Conservation (phyloP, 2,888 invertebrate genomes). For the Ganaspis brasiliensis region DNA sequence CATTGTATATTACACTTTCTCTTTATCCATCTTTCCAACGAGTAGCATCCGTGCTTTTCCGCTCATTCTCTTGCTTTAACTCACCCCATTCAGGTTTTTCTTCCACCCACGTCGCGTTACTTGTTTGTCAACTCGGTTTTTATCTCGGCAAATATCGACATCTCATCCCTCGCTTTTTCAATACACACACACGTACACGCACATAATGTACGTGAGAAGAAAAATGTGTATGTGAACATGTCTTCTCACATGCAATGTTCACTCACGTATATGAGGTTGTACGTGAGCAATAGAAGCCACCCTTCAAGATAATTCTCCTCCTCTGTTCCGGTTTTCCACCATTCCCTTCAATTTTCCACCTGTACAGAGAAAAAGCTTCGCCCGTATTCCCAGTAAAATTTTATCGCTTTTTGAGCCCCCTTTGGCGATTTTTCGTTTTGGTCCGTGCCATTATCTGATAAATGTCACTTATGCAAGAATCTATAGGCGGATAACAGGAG, state of each 20-base stretch:
- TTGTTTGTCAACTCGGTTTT: constrained; percentile 37
- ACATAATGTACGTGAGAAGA: neutral
- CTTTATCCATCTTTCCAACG: constrained; percentile 27
- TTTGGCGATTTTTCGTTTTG: neutral
- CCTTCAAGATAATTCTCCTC: neutral
- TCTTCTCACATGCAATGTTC: neutral
- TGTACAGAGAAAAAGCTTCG: neutral
- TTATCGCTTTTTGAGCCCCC: neutral
- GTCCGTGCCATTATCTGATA: neutral
- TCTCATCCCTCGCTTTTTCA: constrained; percentile 35
- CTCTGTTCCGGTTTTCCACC: neutral
- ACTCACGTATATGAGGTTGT: neutral
- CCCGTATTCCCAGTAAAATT: neutral
- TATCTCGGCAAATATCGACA: constrained; percentile 41
- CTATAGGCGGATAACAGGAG: neutral
- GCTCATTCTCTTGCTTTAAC: neutral
- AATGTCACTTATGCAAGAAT: neutral
- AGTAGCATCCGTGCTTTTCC: neutral
- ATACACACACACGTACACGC: neutral
- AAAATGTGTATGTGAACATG: too few species aligned
- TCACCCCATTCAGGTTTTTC: neutral
- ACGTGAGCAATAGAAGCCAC: constrained; percentile 26
- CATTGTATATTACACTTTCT: constrained; percentile 39
- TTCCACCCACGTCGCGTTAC: constrained; percentile 1
- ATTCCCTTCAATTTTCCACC: neutral